Evolutionary conservation across 2,888 invertebrate genomes (phyloP).

Genomic region (Parelbella ahira): DNA sequence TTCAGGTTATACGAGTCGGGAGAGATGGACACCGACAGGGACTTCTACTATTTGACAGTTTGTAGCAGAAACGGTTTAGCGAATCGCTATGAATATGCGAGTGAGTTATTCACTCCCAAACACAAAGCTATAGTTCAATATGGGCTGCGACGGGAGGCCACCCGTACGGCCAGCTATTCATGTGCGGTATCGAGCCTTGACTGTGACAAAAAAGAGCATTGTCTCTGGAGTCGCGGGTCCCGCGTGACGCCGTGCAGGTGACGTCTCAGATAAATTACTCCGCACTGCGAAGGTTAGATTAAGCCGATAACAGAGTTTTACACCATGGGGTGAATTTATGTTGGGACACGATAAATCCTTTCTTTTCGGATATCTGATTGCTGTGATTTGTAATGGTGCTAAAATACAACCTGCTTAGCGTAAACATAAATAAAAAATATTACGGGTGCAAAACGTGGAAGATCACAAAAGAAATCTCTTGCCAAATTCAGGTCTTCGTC

Average conservation of each 20-base stretch:
- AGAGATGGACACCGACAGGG: too few relatives aligned
- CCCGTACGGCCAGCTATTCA: constrained; percentile 59
- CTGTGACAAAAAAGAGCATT: constrained; percentile 51
- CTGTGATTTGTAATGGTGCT: too few relatives aligned
- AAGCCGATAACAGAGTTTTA: constrained; percentile 21
- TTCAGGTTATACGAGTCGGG: too few relatives aligned
- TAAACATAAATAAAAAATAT: too few relatives aligned
- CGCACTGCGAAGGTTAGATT: constrained; percentile 28
- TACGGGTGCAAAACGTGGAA: too few relatives aligned
- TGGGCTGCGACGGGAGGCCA: constrained; percentile 47
- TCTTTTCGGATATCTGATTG: constrained; percentile 5
- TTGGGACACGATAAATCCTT: constrained; percentile 2
- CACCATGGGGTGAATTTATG: constrained; percentile 15
- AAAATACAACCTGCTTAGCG: too few relatives aligned
- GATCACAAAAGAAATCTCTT: too few relatives aligned
- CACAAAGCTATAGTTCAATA: constrained; percentile 28
- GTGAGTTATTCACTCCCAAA: constrained; percentile 1
- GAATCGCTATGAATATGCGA: constrained; percentile 28
- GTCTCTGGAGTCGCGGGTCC: constrained; percentile 44
- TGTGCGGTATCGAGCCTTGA: constrained; percentile 38
- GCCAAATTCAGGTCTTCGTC: too few relatives aligned
- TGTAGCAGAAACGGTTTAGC: too few relatives aligned
- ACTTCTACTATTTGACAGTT: too few relatives aligned
- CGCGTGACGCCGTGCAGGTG: constrained; percentile 49
- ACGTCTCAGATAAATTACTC: constrained; percentile 44